Evolutionary conservation across 2,797 vertebrate genomes (phyloP).

Genomic region (Pseudochirops cupreus): DNA sequence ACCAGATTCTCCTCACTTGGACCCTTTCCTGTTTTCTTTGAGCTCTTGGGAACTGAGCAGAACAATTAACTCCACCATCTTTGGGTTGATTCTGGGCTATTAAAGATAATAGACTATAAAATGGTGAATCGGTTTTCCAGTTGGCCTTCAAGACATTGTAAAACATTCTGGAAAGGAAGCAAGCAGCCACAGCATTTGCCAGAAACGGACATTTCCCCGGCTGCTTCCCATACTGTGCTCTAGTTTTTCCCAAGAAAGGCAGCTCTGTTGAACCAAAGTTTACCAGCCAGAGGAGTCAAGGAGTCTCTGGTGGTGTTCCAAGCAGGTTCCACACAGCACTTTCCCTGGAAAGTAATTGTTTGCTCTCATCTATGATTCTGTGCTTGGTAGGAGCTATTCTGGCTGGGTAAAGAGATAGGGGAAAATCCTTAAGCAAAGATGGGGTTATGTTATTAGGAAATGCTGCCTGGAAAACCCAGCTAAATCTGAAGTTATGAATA

Average conservation of each 20-base stretch:
- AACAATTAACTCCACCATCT: conserved; percentile 8
- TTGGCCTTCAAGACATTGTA: conserved; percentile 21
- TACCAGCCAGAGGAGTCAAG: background rate
- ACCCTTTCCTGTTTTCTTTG: conserved; percentile 3
- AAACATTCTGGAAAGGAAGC: background rate
- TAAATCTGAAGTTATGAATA: background rate
- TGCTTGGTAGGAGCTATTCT: background rate
- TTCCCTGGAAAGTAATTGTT: background rate
- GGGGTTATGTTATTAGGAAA: conserved; percentile 30
- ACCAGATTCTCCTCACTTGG: background rate
- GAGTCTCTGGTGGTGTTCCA: background rate
- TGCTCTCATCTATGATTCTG: background rate
- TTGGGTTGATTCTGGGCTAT: conserved; percentile 35
- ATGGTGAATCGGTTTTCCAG: conserved; percentile 17
- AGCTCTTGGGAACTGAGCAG: background rate
- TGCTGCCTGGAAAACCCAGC: background rate
- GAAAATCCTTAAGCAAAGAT: background rate
- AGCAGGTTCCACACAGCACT: background rate
- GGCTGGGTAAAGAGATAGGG: background rate
- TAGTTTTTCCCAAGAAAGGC: background rate
- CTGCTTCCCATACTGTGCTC: background rate
- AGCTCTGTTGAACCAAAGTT: background rate
- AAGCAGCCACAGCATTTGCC: background rate
- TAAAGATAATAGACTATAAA: conserved; percentile 46
- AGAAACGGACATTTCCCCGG: background rate